Evolutionary conservation across 2,888 invertebrate genomes (phyloP).

Genomic region (Tricholauxania praeusta): DNA sequence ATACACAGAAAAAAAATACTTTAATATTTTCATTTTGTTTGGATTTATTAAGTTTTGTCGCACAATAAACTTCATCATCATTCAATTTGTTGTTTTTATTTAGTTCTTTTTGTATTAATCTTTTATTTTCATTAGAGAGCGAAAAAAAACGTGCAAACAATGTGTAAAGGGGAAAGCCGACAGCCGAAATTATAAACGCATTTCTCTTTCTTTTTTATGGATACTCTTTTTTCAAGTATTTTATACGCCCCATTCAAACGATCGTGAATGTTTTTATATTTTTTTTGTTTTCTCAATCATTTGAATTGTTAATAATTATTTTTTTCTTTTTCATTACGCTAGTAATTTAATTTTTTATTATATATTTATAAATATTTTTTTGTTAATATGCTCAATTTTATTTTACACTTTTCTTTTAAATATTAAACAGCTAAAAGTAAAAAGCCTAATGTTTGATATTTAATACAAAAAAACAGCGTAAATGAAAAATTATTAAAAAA

Average conservation of each 20-base stretch:
- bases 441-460: no score
- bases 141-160: conserved; percentile 69
- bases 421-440: no score
- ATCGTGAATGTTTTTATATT: background rate
- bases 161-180: conserved; percentile 71
- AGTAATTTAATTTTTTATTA: conserved; percentile 14
- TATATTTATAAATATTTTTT: conserved; percentile 8
- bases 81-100: conserved; percentile 46
- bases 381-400: no score
- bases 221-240: conserved; percentile 1
- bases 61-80: conserved; percentile 38
- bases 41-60: conserved; percentile 3
- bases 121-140: conserved; percentile 48
- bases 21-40: conserved; percentile 38
- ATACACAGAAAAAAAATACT: conserved; percentile 39
- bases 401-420: no score
- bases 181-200: conserved; percentile 61
- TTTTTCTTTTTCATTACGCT: conserved; percentile 21
- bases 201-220: conserved; percentile 14
- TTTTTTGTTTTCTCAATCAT: background rate
- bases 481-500: no score
- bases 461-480: no score
- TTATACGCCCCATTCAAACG: background rate
- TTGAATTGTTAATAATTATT: conserved; percentile 37
- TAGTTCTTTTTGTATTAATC: conserved; percentile 44